Base-by-base conservation (phyloP, 64 coral and sea anemone genomes). In the Pocillopora damicornis region DNA sequence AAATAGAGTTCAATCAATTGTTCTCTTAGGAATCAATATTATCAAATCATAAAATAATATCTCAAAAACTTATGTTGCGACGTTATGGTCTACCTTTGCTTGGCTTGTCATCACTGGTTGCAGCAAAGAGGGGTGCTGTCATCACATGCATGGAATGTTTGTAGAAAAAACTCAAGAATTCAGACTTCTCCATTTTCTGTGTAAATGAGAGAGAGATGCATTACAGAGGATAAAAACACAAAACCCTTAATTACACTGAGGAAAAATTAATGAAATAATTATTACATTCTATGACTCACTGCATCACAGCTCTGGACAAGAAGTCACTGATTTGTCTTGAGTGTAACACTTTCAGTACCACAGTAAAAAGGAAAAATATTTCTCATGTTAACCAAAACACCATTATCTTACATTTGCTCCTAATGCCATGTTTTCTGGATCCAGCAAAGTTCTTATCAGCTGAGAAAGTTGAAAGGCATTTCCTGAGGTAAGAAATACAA, bases 91-190 rank as follows among this genome's bases (percentile, higher is more conserved):
- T 87, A 99, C 97, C 88, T 99, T 93, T 95, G 58, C 80, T 86
- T 45, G 86, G 87, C 38, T 79, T 84, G 15, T 88, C 92, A 89
- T 99, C 97, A 81, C 93, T 86, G 35, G 97, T 99, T 11, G 97
- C 90, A 22, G 97, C 97, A 87, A 99, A 90, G 26, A 99, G 77
- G 26, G 97, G 97, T 20, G 97, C 97, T 35, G 93, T 94, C 85
- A 99, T 65, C 62, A 99, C 92, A 85, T 99, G 97, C 97, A 99
- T 95, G n/a, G 92, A 99, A 79, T 99, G 93, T 58, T 99, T 99
- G 88, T 99, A 99, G 84, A 99, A 99, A 82, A 95, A 99, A 91
- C 97, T 99, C 59, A 99, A 87, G 69, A 99, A 99, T 77, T 99
- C 97, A 11, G 97, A 89, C 88, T 99, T 99, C 81, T 99, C 97